Conservation (phyloP, 1,140 invertebrate genomes). For the Sycobia sp. region DNA sequence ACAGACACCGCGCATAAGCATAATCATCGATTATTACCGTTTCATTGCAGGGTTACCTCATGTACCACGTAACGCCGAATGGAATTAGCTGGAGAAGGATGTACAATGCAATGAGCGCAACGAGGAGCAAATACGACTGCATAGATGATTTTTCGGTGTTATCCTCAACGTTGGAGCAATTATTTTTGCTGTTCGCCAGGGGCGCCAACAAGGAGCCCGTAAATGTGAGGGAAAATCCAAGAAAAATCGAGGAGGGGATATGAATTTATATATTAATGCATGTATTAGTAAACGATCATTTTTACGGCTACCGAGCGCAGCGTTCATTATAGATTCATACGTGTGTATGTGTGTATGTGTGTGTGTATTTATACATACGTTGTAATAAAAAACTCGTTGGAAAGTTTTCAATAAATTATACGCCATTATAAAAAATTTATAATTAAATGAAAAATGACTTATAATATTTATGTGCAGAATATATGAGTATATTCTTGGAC, state of each 20-base stretch:
- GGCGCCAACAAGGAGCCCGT: slow-evolving; percentile 21
- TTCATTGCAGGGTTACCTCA: slow-evolving; percentile 49
- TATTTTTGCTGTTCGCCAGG: slow-evolving; percentile 58
- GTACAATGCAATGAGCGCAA: slow-evolving; percentile 51
- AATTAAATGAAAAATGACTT: no score
- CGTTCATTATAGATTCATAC: no score
- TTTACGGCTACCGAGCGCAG: no score
- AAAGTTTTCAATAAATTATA: background rate
- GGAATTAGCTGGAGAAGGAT: slow-evolving; percentile 54
- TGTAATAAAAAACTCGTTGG: background rate
- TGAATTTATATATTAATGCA: background rate
- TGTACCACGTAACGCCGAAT: slow-evolving; percentile 54
- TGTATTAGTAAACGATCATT: no score
- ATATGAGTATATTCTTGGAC: no score
- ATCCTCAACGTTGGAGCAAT: slow-evolving; percentile 56
- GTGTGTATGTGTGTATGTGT: no score
- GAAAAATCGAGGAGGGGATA: no score
- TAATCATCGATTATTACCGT: no score
- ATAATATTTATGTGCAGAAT: no score
- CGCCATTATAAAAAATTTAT: no score
- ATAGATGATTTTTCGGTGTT: slow-evolving; percentile 57
- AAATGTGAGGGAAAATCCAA: background rate
- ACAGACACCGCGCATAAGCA: no score
- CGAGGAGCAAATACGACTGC: slow-evolving; percentile 49
- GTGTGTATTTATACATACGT: background rate